Base-by-base conservation (phyloP, 2,113 vertebrate genomes). In the Paratilapia polleni region DNA sequence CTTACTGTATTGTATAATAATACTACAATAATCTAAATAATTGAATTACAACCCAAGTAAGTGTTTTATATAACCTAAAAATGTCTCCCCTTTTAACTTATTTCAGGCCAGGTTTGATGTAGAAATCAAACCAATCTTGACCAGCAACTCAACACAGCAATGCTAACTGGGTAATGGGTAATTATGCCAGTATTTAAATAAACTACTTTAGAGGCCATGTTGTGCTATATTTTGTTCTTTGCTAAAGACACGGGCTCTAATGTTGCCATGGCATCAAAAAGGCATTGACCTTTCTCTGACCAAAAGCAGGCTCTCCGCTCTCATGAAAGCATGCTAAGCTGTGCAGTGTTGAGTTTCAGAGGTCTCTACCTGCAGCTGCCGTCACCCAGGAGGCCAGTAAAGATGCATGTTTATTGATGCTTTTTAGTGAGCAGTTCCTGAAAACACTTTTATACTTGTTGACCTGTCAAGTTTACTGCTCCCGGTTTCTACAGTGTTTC, bases 361-460 rank as follows among this genome's bases (percentile, higher is more conserved):
- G 24, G 9, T n/a, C 31, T 41, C 13, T 70, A 57, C 74, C 77
- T 85, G 79, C 31, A 22, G n/a, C 34, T 17, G 38, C 15, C n/a
- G 62, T 26, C 52, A 1, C 80, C 43, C 79, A 15, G 83, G 81
- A 66, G 80, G 60, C 77, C 75, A 1, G 68, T 88, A 84, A 83
- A 90, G n/a, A 70, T 64, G 78, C 26, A 73, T 68, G 78, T 89
- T 90, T 86, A 84, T 68, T 5, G 83, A 77, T 52, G 77, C 24
- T 54, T 41, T 59, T 80, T 60, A 77, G 14, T 13, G 70, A 64
- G 49, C 26, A 19, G 62, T n/a, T 60, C 28, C 70, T 47, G 56
- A 78, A 66, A 73, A 83, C 60, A 68, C 82, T 58, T 76, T 63
- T 5, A 78, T 4, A 74, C 60, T 54, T 0, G 38, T 4, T 26